Evolutionary conservation across 2,888 invertebrate species (phyloP), one percentile per base, ranked within the genome.

Genomic region (Drosophila incognita): DNA sequence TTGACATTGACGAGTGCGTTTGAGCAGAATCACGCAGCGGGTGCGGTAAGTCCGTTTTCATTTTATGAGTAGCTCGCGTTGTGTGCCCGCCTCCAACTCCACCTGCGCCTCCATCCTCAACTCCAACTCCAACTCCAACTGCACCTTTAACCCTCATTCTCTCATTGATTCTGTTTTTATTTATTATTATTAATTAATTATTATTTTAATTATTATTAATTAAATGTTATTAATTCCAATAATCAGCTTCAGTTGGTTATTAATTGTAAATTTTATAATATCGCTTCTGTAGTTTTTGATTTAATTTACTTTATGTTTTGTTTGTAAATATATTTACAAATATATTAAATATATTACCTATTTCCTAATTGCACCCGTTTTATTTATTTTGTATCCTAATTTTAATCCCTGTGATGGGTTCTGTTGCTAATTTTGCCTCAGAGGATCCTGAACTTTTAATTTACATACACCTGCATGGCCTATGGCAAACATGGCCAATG

Each of bases 31-130:
- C 33, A 33, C 33, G 33, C 33, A 10, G 10, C 33, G 4, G 88
- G 88, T 83, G 91, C 92, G 92, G 92, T 92, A 92, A 92, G 92
- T 92, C 83, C 88, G 82, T 85, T 90, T 82, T 84, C 87, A 79
- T 56, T 82, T 81, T 89, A 85, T 91, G 89, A 82, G 80, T 81
- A 78, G 82, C 69, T 69, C 73, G 66, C 74, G 74, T 62, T 76
- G 77, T 78, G 49, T 64, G 68, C 69, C 81, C 81, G 81, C 61
- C 42, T 62, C 64, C 82, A 36, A 38, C 51, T 42, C 66, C 54
- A 54, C 33, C 58, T 53, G 18, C 40, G 38, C 42, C 58, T 48
- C 53, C 57, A 40, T 49, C 71, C 4, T 8, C 31, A 31, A 31
- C 8, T 8, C 2, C 8, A 31, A 29, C 58, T 63, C 63, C 71